These are phyloP conservation scores for Coregonus suidteri DNA, from an alignment of 2,797 vertebrate species.

Conservation along the genomic window DNA sequence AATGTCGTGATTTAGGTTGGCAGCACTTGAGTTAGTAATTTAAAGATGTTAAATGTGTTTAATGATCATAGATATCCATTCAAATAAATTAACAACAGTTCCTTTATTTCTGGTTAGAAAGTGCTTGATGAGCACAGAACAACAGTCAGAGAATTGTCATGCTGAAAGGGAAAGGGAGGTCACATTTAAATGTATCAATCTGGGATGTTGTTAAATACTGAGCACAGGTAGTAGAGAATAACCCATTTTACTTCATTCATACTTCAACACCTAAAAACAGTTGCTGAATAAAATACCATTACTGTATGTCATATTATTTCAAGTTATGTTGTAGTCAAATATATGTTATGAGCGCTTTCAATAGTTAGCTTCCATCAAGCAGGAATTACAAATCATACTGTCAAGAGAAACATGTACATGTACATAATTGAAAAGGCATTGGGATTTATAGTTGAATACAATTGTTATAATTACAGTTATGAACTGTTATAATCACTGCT, in stretches of 20 bases:
- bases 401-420: neutral
- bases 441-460: neutral
- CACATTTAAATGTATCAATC: neutral
- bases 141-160: neutral
- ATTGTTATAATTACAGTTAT: neutral
- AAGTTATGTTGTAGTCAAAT: neutral
- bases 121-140: neutral
- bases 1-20: neutral
- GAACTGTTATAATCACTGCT: neutral
- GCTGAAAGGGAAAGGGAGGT: neutral
- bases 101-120: constrained; percentile 4
- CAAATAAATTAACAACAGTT: constrained; percentile 7
- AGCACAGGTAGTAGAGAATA: neutral
- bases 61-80: neutral
- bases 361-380: neutral
- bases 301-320: constrained; percentile 5
- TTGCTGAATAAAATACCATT: constrained; percentile 2
- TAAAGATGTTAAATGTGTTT: too few species aligned
- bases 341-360: neutral
- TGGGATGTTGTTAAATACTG: constrained; percentile 2
- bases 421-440: neutral
- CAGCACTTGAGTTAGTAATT: neutral
- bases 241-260: neutral
- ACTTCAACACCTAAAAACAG: neutral
- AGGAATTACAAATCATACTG: constrained; percentile 1